Evolutionary conservation across 2,888 invertebrate species (phyloP), one percentile per base, ranked within the genome.

Genomic region (Troilus luridus): DNA sequence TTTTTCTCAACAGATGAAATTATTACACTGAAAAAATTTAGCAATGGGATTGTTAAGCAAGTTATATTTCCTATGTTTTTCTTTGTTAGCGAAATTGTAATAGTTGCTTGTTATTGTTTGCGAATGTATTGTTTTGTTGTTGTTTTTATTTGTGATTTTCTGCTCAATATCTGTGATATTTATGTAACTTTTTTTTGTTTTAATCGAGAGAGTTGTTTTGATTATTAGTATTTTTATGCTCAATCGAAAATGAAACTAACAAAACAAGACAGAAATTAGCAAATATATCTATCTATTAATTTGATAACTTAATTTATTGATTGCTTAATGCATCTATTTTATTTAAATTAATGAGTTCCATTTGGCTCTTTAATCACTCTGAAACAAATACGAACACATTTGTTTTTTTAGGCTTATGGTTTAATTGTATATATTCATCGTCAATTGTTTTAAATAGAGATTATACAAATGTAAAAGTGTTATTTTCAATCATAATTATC

Each of bases 81-180:
- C 5, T 56, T 54, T 11, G 21, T 9, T 77, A 77, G 27, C 58
- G 21, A 27, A 21, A 72, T 90, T 1, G 24, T 54, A 41, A 11
- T 77, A 17, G 24, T 21, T 58, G n/a, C 17, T 58, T 72, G 59
- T 90, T 90, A 58, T 67, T 77, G 54, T 11, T 89, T 62, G 54
- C 17, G 67, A 54, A 5, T 67, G 41, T 60, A 10, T 59, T 59
- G 58, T 27, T 59, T n/a, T 58, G 54, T 88, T 88, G 24, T 67
- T 67, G 17, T 12, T 89, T 89, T 67, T 72, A 56, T 72, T 72
- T 56, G n/a, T 90, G 72, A 77, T 59, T 90, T 77, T 56, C 56
- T 90, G 77, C 90, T 90, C 90, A 77, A 77, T 56, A 72, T 67
- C 90, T 90, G 90, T 90, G 90, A 90, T 90, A 90, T 56, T 56